Base-by-base conservation (phyloP, 2,113 vertebrate genomes). In the Bos javanicus region DNA sequence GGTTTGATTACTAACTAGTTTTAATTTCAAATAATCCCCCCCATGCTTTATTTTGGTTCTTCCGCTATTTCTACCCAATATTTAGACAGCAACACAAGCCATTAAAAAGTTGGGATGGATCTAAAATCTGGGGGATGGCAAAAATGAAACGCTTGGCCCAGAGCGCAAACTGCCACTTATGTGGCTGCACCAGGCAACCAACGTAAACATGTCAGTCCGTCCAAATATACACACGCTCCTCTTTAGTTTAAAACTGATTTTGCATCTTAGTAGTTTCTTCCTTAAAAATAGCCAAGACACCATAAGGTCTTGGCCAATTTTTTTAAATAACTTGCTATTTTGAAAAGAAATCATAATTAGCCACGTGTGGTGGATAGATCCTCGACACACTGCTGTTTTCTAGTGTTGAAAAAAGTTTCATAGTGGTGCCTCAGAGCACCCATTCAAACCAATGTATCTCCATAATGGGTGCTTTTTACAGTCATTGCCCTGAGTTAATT, bases 51-150 rank as follows among this genome's bases (percentile, higher is more conserved):
- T 98, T 99, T 99, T 98, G 57, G 96, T 97, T 94, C 94, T 97
- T 94, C 87, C 89, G 80, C 43, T 98, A 52, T 94, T 92, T 94
- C 98, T 90, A 98, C 96, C 98, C 98, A 98, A 98, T 97, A 97
- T 98, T 99, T 98, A 98, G 98, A 98, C 97, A 98, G 98, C 98
- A 98, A 97, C 83, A 93, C 64, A 90, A 98, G 87, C 91, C 97
- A 98, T 93, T 74, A 92, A 52, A 56, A 98, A 97, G 76, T 80
- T 91, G 96, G 90, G 86, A 82, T 87, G 92, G 96, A 86, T 94
- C 92, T 97, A 81, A 96, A 95, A 96, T 97, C 98, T 98, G 83
- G 97, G 74, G 86, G 95, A 97, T 96, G 28, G 33, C 89, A 84
- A 76, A 17, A 17, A 81, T 96, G 94, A 89, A 76, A 97, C 92